These are phyloP conservation scores for Dolichotis patagonum DNA, from an alignment of 2,113 vertebrate genomes.

Conservation along the genomic window DNA sequence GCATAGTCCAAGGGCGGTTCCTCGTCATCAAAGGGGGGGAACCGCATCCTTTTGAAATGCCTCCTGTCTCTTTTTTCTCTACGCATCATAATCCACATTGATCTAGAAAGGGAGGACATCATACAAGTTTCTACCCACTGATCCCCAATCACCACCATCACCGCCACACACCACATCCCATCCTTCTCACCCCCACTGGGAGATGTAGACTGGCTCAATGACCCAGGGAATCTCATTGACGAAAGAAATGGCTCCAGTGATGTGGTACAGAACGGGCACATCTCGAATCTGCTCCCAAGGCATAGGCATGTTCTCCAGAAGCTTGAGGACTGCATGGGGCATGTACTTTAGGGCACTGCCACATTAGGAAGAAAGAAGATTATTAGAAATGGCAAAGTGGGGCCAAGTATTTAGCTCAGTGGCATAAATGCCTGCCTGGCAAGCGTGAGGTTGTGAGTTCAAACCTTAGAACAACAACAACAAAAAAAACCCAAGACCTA, in stretches of 20 bases:
- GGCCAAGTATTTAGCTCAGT: too few species aligned
- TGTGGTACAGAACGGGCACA: conserved; percentile 97
- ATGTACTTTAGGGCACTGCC: conserved; percentile 98
- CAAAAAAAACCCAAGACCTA: too few species aligned
- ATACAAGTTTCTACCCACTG: neutral
- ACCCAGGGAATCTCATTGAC: conserved; percentile 99
- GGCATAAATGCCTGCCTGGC: too few species aligned
- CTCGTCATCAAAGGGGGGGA: conserved; percentile 98
- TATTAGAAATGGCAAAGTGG: neutral
- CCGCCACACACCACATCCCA: neutral
- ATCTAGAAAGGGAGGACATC: conserved; percentile 81
- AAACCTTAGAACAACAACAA: too few species aligned
- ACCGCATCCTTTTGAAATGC: conserved; percentile 99
- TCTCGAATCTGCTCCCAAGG: conserved; percentile 99
- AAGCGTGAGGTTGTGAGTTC: too few species aligned
- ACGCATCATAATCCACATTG: conserved; percentile 99
- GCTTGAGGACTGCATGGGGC: conserved; percentile 98
- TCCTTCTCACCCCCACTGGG: conserved; percentile 97
- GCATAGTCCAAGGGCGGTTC: conserved; percentile 98
- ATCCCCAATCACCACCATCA: neutral
- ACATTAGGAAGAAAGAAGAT: neutral
- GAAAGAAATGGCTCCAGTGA: conserved; percentile 99
- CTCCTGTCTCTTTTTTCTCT: conserved; percentile 97
- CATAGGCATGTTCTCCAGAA: conserved; percentile 99
- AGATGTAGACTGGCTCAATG: conserved; percentile 98